Evolutionary conservation across 2,888 invertebrate species (phyloP).

Genomic region (Erynnis tages): DNA sequence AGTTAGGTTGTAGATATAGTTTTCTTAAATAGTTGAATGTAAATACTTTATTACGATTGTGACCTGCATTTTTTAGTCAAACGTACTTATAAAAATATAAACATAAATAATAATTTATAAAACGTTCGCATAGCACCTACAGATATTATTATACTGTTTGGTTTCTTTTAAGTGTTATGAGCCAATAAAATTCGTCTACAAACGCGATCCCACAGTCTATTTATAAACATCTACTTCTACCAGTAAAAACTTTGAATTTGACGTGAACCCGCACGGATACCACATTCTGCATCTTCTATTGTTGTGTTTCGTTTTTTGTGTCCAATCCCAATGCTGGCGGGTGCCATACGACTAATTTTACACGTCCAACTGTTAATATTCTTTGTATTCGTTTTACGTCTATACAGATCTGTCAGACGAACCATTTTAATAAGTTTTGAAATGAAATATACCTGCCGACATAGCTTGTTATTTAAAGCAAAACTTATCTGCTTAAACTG

Average conservation of each 20-base stretch:
- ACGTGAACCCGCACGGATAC: slow-evolving; percentile 7
- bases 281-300: slow-evolving; percentile 17
- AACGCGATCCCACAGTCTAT: neutral
- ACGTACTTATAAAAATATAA: too few species aligned
- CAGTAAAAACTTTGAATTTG: slow-evolving; percentile 8
- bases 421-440: neutral
- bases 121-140: too few species aligned
- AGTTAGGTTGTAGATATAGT: too few species aligned
- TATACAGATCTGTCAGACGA: neutral
- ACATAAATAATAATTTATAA: too few species aligned
- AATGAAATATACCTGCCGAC: neutral
- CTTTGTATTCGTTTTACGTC: slow-evolving; percentile 1
- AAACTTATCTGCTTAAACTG: too few species aligned
- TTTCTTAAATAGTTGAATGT: too few species aligned
- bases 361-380: slow-evolving; percentile 14
- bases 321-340: slow-evolving; percentile 14
- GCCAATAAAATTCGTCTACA: neutral
- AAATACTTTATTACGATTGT: too few species aligned
- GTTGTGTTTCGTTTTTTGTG: slow-evolving; percentile 19
- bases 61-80: too few species aligned
- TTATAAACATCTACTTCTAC: neutral
- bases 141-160: too few species aligned
- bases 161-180: too few species aligned
- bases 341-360: slow-evolving; percentile 21
- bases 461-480: too few species aligned